Conservation (phyloP, 2,113 vertebrate genomes). For the Hippocampus guttulatus region DNA sequence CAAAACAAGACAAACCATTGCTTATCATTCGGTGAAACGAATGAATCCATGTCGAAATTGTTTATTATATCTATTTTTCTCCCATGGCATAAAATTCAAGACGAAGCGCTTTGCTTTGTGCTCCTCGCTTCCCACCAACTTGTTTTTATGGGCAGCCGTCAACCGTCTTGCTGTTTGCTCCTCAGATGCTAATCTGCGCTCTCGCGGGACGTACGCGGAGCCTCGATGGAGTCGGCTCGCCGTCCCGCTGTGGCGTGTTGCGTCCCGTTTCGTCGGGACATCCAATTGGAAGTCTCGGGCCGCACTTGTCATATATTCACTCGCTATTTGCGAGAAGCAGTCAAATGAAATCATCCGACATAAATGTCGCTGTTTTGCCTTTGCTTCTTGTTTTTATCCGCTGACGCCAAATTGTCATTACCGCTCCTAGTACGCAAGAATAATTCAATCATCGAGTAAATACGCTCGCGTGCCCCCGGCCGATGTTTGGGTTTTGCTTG, state of each 20-base stretch:
- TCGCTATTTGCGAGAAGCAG: slow-evolving; percentile 24
- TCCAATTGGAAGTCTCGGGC: slow-evolving; percentile 55
- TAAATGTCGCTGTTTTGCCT: neutral
- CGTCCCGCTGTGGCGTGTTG: slow-evolving; percentile 28
- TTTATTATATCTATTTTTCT: no score
- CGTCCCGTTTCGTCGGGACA: slow-evolving; percentile 52
- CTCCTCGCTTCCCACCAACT: no score
- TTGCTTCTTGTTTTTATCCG: slow-evolving; percentile 11
- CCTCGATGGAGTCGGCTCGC: slow-evolving; percentile 30
- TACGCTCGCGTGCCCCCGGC: neutral
- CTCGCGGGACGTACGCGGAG: neutral
- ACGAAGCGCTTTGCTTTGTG: no score
- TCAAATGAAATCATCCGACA: neutral
- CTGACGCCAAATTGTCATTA: neutral
- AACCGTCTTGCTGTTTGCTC: no score
- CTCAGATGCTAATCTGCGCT: slow-evolving; percentile 2
- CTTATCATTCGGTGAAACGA: no score
- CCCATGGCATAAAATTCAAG: no score
- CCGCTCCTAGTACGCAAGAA: neutral
- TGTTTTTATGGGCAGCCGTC: no score
- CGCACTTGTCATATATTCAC: slow-evolving; percentile 38
- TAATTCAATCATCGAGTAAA: neutral
- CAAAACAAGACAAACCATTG: no score
- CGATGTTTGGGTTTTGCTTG: neutral
- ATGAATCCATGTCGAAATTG: no score